Evolutionary conservation across 2,797 vertebrate genomes (phyloP).

Genomic region (Cossypha dichroa): DNA sequence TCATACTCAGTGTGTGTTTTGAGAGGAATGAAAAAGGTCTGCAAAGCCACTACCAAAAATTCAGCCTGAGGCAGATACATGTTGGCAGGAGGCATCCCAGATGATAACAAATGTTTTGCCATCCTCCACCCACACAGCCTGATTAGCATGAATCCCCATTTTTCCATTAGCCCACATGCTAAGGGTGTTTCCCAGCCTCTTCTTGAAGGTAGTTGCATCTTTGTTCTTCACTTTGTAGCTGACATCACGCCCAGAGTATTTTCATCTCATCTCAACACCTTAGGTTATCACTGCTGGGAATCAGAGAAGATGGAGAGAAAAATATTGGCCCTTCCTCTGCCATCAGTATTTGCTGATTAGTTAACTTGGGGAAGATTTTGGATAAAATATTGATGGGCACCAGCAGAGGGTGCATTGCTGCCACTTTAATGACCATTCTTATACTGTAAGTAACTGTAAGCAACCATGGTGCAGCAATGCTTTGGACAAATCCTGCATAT

Average conservation of each 20-base stretch:
- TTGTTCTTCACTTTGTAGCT: background rate
- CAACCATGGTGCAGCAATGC: background rate
- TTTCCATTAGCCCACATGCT: background rate
- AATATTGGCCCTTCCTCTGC: background rate
- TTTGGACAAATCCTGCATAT: background rate
- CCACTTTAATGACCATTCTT: background rate
- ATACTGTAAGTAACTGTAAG: background rate
- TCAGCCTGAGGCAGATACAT: background rate
- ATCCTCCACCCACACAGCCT: background rate
- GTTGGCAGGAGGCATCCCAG: background rate
- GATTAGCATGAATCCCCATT: background rate
- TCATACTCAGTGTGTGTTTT: background rate
- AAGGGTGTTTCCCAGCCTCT: background rate
- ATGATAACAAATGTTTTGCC: background rate
- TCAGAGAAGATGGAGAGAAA: background rate
- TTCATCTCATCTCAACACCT: background rate
- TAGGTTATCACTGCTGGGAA: background rate
- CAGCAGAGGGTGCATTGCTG: conserved; percentile 74
- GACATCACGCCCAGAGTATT: background rate
- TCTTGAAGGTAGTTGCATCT: background rate
- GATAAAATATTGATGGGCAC: background rate
- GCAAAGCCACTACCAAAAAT: background rate
- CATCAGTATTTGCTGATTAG: no score
- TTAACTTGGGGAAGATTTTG: background rate
- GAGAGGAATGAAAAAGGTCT: background rate